phyloP scores from a whole-genome alignment of 2,888 invertebrate species.

The Lamellibrachia satsuma region DNA sequence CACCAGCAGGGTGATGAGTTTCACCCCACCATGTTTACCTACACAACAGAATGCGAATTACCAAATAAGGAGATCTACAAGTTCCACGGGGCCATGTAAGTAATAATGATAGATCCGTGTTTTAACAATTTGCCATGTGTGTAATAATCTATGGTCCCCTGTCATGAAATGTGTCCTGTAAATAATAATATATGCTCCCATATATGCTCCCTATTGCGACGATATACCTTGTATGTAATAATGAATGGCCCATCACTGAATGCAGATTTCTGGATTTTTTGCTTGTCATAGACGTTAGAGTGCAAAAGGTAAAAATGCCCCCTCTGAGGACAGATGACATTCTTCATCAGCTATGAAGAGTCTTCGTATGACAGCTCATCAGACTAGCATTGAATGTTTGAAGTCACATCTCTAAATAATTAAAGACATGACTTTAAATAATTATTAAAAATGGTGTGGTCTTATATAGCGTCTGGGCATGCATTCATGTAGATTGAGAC shows the following conservation, averaged over 20 bases:
- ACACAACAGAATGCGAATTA: constrained; percentile 86
- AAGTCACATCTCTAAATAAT: too few species aligned
- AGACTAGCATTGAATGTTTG: too few species aligned
- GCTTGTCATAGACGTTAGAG: too few species aligned
- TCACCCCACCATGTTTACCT: constrained; percentile 68
- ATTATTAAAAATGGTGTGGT: too few species aligned
- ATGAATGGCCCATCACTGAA: background rate
- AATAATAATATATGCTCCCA: background rate
- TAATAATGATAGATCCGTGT: constrained; percentile 29
- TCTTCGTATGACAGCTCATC: too few species aligned
- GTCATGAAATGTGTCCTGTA: background rate
- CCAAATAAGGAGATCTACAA: constrained; percentile 96
- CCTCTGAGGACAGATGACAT: too few species aligned
- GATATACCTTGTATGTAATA: background rate
- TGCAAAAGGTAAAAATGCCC: too few species aligned
- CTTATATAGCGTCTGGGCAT: too few species aligned
- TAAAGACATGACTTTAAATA: too few species aligned
- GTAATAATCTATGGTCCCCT: background rate
- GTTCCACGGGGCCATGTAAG: constrained; percentile 80
- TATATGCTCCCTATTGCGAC: background rate
- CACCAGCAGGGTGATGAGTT: constrained; percentile 69
- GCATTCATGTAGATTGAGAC: too few species aligned
- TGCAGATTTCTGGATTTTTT: too few species aligned
- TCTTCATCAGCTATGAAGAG: too few species aligned
- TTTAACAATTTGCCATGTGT: background rate